Conservation (phyloP, 2,113 vertebrate species). For the Mohoua ochrocephala region DNA sequence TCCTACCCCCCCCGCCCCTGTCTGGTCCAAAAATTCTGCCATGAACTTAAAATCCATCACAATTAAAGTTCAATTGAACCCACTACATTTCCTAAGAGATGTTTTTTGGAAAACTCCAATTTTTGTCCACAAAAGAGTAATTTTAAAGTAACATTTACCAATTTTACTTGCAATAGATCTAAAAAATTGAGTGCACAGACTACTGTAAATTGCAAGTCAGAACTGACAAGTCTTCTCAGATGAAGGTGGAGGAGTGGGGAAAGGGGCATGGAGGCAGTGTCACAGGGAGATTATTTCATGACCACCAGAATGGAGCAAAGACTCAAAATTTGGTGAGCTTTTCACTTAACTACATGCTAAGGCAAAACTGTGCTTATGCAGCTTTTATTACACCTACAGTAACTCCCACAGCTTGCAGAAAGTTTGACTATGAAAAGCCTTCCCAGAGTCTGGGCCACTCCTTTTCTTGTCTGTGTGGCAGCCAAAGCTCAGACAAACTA, state of each 20-base stretch:
- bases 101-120: neutral
- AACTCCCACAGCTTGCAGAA: neutral
- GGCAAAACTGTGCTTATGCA: neutral
- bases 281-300: neutral
- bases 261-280: neutral
- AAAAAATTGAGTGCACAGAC: neutral
- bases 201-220: neutral
- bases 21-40: neutral
- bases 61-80: neutral
- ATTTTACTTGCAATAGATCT: neutral
- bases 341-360: neutral
- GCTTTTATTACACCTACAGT: neutral
- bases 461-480: neutral
- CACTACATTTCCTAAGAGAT: neutral
- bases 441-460: neutral
- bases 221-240: neutral
- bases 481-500: neutral
- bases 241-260: neutral
- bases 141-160: neutral
- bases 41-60: neutral
- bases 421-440: neutral
- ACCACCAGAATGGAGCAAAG: neutral
- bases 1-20: fast-evolving
- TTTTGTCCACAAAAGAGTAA: neutral
- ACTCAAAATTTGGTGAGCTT: neutral